These are phyloP conservation scores for Helicoverpa armigera DNA, from an alignment of 1,140 invertebrate species.

Conservation along the genomic window DNA sequence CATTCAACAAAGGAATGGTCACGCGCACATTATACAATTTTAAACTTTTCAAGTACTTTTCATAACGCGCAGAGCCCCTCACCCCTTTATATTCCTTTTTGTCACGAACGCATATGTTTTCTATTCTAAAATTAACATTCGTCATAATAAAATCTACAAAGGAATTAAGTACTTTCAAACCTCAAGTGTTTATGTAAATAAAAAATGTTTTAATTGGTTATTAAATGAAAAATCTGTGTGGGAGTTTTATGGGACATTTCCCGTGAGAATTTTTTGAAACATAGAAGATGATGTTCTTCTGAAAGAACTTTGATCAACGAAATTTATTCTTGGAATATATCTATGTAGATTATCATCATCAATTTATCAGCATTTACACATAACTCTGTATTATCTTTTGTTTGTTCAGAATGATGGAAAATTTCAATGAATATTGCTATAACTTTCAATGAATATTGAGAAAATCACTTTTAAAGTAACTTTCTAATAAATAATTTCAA, in stretches of 20 bases:
- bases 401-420: too few relatives aligned
- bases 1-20: conserved; percentile 55
- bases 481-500: too few relatives aligned
- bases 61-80: conserved; percentile 36
- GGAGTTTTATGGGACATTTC: conserved; percentile 1
- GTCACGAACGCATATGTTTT: conserved; percentile 72
- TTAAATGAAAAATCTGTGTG: conserved; percentile 30
- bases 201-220: conserved; percentile 33
- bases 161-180: conserved; percentile 28
- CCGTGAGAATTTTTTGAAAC: not conserved
- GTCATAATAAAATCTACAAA: conserved; percentile 54
- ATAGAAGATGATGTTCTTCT: too few relatives aligned
- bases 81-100: conserved; percentile 59
- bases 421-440: too few relatives aligned
- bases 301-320: too few relatives aligned
- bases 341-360: too few relatives aligned
- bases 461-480: too few relatives aligned
- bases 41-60: conserved; percentile 74
- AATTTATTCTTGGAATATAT: too few relatives aligned
- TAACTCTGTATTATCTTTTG: too few relatives aligned
- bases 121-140: conserved; percentile 76
- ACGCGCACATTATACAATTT: conserved; percentile 70
- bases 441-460: too few relatives aligned
- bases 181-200: conserved; percentile 34
- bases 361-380: too few relatives aligned